Evolutionary conservation across 2,888 invertebrate species (phyloP).

Genomic region (Eristalis intricaria): DNA sequence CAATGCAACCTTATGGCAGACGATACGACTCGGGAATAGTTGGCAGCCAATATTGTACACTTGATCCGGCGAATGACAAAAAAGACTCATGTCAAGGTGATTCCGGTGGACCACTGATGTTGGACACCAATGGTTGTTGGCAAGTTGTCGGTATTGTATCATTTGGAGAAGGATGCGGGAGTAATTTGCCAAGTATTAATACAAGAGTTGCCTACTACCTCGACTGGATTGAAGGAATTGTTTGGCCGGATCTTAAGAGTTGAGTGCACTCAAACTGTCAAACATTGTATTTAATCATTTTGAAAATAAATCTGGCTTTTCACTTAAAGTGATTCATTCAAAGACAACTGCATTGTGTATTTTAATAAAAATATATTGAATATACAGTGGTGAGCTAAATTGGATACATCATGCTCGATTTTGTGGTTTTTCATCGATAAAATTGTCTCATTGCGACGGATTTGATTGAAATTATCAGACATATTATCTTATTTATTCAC

Average conservation of each 20-base stretch:
- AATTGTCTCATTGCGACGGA: too few species aligned
- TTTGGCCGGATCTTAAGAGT: not conserved
- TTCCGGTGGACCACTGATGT: not conserved
- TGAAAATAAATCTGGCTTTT: too few species aligned
- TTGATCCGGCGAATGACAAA: not conserved
- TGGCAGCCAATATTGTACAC: not conserved
- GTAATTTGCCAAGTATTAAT: not conserved
- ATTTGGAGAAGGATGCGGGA: not conserved
- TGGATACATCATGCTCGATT: too few species aligned
- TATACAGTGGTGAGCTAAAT: too few species aligned
- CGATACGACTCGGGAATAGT: not conserved
- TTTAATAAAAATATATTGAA: too few species aligned
- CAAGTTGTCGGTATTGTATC: not conserved
- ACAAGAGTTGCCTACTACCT: not conserved
- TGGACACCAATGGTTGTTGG: not conserved
- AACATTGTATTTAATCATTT: too few species aligned
- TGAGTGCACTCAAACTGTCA: too few species aligned
- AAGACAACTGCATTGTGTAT: too few species aligned
- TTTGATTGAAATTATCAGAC: too few species aligned
- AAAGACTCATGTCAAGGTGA: not conserved
- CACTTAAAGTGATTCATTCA: too few species aligned
- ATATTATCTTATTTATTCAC: too few species aligned
- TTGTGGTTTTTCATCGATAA: too few species aligned
- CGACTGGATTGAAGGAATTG: not conserved
- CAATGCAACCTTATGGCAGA: not conserved